Evolutionary conservation across 2,113 vertebrate species (phyloP).

Genomic region (Callaeas wilsoni): DNA sequence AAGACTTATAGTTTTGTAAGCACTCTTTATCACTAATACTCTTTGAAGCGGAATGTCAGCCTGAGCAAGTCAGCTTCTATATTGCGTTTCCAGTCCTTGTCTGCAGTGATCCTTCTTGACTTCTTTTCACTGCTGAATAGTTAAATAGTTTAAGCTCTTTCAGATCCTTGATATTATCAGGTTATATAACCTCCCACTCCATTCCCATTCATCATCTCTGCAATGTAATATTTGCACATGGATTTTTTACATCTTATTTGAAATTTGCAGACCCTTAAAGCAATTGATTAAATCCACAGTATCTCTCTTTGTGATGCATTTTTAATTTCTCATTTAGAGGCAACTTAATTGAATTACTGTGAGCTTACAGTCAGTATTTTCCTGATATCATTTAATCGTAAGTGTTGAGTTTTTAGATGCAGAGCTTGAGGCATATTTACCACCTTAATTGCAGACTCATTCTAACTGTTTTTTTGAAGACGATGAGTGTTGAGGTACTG

Average conservation of each 20-base stretch:
- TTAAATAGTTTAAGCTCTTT: conserved; percentile 31
- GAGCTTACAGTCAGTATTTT: neutral
- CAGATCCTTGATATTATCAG: conserved; percentile 24
- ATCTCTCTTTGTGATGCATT: neutral
- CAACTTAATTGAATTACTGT: neutral
- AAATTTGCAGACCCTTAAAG: neutral
- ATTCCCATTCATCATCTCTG: conserved; percentile 9
- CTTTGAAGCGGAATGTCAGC: conserved; percentile 21
- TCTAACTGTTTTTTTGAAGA: neutral
- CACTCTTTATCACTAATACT: neutral
- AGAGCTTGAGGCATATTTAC: neutral
- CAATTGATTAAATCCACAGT: neutral
- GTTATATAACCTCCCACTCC: conserved; percentile 49
- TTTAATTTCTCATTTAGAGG: conserved; percentile 1
- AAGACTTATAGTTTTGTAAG: conserved; percentile 40
- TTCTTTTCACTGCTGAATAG: conserved; percentile 42
- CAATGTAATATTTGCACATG: neutral
- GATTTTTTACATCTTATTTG: conserved; percentile 3
- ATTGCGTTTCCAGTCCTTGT: conserved; percentile 11
- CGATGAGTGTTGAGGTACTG: neutral
- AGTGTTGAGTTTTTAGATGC: neutral
- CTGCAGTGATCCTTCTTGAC: conserved; percentile 35
- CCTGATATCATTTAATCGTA: neutral
- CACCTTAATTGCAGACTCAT: neutral
- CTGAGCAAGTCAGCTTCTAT: neutral